These are phyloP conservation scores for Macaria liturata DNA, from an alignment of 2,888 invertebrate genomes.

Conservation along the genomic window DNA sequence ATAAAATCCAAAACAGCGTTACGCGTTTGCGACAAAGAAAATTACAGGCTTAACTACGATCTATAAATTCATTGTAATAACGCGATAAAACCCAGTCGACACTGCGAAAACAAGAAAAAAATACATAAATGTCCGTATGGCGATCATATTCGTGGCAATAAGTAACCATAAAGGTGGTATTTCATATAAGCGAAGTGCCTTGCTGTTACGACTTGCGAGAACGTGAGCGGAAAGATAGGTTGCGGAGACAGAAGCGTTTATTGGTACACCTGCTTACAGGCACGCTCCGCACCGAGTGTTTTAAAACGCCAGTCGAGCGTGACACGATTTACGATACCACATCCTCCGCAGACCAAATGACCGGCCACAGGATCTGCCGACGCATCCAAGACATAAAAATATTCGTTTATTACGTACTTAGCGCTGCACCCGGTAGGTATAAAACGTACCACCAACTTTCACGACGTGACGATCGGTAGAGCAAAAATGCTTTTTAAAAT, in stretches of 20 bases:
- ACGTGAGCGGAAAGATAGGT: constrained; percentile 69
- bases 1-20: constrained; percentile 27
- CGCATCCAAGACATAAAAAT: constrained; percentile 20
- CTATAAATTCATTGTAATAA: constrained; percentile 51
- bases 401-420: constrained; percentile 15
- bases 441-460: constrained; percentile 18
- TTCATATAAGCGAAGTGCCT: constrained; percentile 69
- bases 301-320: constrained; percentile 44
- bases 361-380: constrained; percentile 28
- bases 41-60: constrained; percentile 45
- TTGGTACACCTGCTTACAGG: constrained; percentile 68
- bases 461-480: constrained; percentile 7
- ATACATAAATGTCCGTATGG: constrained; percentile 55
- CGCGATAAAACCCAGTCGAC: constrained; percentile 51
- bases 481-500: constrained; percentile 22
- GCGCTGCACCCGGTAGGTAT: constrained; percentile 17
- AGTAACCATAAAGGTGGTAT: constrained; percentile 72
- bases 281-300: constrained; percentile 43
- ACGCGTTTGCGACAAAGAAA: constrained; percentile 39
- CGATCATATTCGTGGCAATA: constrained; percentile 64
- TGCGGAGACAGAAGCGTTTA: constrained; percentile 56
- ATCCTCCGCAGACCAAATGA: constrained; percentile 10
- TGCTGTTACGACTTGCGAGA: constrained; percentile 61
- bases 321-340: constrained; percentile 14
- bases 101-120: constrained; percentile 51